Evolutionary conservation across 2,113 vertebrate species (phyloP).

Genomic region (Catharus minimus): DNA sequence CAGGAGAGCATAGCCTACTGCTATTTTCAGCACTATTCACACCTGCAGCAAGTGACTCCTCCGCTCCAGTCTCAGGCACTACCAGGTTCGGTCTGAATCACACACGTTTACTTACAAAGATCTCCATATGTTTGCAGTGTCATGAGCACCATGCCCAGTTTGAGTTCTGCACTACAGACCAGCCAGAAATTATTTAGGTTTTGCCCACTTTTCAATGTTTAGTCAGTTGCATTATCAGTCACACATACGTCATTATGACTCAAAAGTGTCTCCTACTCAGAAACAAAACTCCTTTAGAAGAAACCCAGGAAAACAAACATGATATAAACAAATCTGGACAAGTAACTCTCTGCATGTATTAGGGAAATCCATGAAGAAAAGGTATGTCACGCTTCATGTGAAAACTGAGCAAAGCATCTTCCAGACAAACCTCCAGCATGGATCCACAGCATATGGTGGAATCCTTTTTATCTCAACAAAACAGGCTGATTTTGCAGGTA

Average conservation of each 20-base stretch:
- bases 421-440: background rate
- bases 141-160: background rate
- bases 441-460: background rate
- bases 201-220: conserved; percentile 34
- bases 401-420: background rate
- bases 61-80: background rate
- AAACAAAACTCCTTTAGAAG: background rate
- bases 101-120: background rate
- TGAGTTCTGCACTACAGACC: conserved; percentile 29
- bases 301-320: background rate
- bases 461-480: background rate
- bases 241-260: conserved; percentile 6
- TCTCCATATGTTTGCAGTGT: background rate
- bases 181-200: conserved; percentile 38
- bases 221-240: conserved; percentile 38
- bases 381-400: background rate
- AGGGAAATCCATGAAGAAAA: background rate
- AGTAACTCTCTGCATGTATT: background rate
- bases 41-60: background rate
- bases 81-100: background rate
- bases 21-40: background rate
- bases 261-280: background rate
- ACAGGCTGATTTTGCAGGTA: background rate
- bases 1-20: background rate
- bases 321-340: background rate